These are phyloP conservation scores for Spinibarbus caldwelli DNA, from an alignment of 2,797 vertebrate species.

Conservation along the genomic window DNA sequence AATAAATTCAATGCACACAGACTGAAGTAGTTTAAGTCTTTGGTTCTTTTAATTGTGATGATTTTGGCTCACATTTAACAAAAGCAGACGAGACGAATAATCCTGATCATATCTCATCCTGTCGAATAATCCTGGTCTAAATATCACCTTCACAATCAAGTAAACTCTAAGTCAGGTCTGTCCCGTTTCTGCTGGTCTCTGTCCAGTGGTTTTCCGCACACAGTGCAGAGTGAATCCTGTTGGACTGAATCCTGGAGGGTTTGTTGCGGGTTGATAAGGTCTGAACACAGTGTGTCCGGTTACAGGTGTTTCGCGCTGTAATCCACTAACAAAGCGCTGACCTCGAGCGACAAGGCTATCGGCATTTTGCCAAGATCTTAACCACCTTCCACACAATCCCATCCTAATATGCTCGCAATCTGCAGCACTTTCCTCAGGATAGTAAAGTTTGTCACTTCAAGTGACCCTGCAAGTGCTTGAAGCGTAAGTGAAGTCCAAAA, in stretches of 20 bases:
- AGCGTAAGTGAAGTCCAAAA: neutral
- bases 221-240: no score
- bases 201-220: neutral
- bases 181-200: neutral
- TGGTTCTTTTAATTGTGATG: no score
- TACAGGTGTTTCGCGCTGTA: neutral
- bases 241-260: neutral
- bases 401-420: conserved; percentile 31
- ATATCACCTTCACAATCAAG: neutral
- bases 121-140: no score
- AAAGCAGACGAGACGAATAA: no score
- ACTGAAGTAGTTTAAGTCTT: no score
- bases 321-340: conserved; percentile 22
- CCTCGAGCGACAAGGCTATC: neutral
- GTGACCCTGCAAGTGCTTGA: neutral
- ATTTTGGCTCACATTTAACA: no score
- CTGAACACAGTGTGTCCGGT: conserved; percentile 9
- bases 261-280: neutral
- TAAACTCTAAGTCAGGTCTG: neutral
- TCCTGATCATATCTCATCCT: no score
- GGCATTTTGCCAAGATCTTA: conserved; percentile 9
- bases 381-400: neutral
- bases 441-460: neutral
- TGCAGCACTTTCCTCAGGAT: neutral
- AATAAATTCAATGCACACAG: no score